Evolutionary conservation across 1,140 invertebrate species (phyloP).

Genomic region (Scylla paramamosain): DNA sequence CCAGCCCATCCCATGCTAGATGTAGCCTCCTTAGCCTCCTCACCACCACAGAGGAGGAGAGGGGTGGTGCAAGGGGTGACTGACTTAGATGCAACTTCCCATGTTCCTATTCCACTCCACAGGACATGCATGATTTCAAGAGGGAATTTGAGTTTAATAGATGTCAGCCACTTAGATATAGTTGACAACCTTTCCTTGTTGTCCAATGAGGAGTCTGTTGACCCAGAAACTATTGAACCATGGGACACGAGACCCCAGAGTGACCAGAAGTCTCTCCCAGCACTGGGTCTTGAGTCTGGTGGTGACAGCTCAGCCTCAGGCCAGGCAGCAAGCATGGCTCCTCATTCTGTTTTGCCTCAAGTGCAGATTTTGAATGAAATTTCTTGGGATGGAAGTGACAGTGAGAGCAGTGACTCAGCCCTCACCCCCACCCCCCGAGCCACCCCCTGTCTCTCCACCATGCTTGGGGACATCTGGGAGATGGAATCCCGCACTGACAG

Average conservation of each 20-base stretch:
- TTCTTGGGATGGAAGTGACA: not conserved
- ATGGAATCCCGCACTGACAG: conserved; percentile 26
- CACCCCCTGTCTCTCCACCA: not conserved
- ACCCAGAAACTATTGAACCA: not conserved
- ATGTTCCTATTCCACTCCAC: not conserved
- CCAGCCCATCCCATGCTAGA: not conserved
- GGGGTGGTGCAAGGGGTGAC: not conserved
- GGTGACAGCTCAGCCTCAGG: no score
- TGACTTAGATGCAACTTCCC: not conserved
- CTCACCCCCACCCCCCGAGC: not conserved
- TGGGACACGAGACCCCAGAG: not conserved
- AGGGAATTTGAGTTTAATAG: not conserved
- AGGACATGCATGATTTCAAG: not conserved
- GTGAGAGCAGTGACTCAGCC: conserved; percentile 37
- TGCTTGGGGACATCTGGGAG: not conserved
- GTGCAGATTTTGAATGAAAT: not conserved
- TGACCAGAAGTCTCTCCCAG: not conserved
- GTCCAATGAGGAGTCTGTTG: conserved; percentile 61
- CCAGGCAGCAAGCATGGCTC: no score
- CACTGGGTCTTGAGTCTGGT: not conserved
- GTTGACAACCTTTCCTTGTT: conserved; percentile 62
- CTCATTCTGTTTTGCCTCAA: not conserved
- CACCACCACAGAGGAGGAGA: not conserved
- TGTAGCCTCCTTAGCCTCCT: no score
- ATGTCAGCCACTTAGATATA: not conserved